These are phyloP conservation scores for Eupithecia vulgata DNA, from an alignment of 2,888 invertebrate species.

Conservation along the genomic window DNA sequence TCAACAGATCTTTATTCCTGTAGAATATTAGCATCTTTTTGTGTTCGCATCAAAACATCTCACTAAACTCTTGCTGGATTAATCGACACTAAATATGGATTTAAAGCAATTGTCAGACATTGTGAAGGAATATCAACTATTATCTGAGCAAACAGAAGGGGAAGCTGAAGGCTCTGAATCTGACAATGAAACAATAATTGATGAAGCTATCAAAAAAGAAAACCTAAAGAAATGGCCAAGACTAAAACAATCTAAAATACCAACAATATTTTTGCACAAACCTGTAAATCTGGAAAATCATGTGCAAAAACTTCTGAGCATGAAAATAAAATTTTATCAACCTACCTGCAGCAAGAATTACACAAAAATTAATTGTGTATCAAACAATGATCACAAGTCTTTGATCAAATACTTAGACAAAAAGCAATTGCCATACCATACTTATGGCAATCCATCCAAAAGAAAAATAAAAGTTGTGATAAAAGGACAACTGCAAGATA, in stretches of 20 bases:
- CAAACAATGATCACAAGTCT: slow-evolving; percentile 57
- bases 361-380: slow-evolving; percentile 55
- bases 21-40: too few species aligned
- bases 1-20: too few species aligned
- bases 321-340: slow-evolving; percentile 56
- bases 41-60: too few species aligned
- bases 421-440: slow-evolving; percentile 63
- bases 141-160: neutral
- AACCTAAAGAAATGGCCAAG: slow-evolving; percentile 53
- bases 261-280: slow-evolving; percentile 62
- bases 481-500: slow-evolving; percentile 58
- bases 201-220: slow-evolving; percentile 10
- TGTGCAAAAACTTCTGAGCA: slow-evolving; percentile 50
- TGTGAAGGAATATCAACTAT: slow-evolving; percentile 19
- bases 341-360: slow-evolving; percentile 48
- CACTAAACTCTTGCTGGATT: neutral
- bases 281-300: slow-evolving; percentile 52
- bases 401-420: slow-evolving; percentile 59
- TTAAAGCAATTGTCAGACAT: slow-evolving; percentile 19
- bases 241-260: slow-evolving; percentile 51
- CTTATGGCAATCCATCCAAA: slow-evolving; percentile 61
- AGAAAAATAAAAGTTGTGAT: slow-evolving; percentile 66
- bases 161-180: slow-evolving; percentile 11
- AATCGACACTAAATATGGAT: slow-evolving; percentile 16
- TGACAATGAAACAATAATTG: slow-evolving; percentile 25